Evolutionary conservation across 92 coral and sea anemone genomes (phyloP), one percentile per base, ranked within the genome.

Genomic region (Chrysogorgia sp.): DNA sequence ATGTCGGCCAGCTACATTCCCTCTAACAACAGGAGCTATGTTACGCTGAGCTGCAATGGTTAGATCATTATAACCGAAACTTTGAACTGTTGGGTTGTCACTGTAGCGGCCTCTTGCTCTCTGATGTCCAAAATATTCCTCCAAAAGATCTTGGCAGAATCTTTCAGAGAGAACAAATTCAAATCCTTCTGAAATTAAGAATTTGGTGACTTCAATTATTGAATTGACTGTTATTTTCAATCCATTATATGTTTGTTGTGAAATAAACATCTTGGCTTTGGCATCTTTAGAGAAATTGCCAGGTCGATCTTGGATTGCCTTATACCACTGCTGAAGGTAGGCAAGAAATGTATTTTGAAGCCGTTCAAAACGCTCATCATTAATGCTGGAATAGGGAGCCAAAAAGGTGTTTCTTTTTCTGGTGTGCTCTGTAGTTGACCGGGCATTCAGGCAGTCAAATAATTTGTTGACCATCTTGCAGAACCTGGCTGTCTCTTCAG

Each of bases 131-230:
- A 87, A 87, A 50, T 87, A 87, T 43, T 83, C 91, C 21, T 87
- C 88, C 23, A 79, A 21, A 8, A 67, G 22, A 41, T 87, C 85
- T 31, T 87, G 87, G 50, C 90, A 82, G 58, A 82, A 87, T 19
- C 85, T 74, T 50, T 87, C 91, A 6, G 85, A 76, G 53, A 83
- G 43, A 6, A 87, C 91, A 83, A 56, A 87, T 60, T 87, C 87
- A 68, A 70, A 48, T 13, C 91, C 91, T 55, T 87, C 82, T 30
- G 56, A 56, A 1, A 87, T 82, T 25, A 87, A 82, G 82, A 87
- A 87, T 52, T 79, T 83, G 9, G 71, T 40, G 0, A 63, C 83
- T n/a, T 79, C 88, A 40, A 83, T 77, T 20, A 62, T 61, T 14
- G 84, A 68, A 56, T 81, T 33, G 0, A 82, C 86, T 20, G 89